These are phyloP conservation scores for Megalonaias nervosa DNA, from an alignment of 1,140 invertebrate genomes.

Conservation along the genomic window DNA sequence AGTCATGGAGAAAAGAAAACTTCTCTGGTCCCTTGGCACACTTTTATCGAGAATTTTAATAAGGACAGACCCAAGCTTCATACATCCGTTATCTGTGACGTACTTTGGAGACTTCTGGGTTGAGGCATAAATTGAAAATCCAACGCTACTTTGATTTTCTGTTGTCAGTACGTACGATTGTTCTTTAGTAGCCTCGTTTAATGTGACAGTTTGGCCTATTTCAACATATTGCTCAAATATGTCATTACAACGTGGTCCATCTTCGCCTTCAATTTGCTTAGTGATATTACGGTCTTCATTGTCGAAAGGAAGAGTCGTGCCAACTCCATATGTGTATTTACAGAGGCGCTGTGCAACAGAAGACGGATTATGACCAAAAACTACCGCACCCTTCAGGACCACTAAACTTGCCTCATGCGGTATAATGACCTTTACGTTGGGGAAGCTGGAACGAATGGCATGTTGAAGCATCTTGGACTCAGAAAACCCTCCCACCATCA, in stretches of 20 bases:
- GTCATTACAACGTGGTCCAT: constrained; percentile 30
- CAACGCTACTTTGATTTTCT: constrained; percentile 6
- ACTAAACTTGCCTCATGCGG: constrained; percentile 43
- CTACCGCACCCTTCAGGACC: constrained; percentile 48
- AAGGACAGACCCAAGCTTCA: constrained; percentile 33
- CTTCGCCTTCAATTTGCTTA: constrained; percentile 28
- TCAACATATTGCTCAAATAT: constrained; percentile 37
- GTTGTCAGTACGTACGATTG: constrained; percentile 20
- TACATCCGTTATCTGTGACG: constrained; percentile 34
- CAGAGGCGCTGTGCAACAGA: constrained; percentile 28
- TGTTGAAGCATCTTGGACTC: no score
- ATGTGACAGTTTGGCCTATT: constrained; percentile 20
- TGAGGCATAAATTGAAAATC: constrained; percentile 34
- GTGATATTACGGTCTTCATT: constrained; percentile 13
- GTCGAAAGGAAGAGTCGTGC: constrained; percentile 24
- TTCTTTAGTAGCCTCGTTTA: constrained; percentile 25
- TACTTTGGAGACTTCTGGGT: constrained; percentile 25
- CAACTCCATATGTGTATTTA: constrained; percentile 41
- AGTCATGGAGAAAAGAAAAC: constrained; percentile 31
- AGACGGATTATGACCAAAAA: constrained; percentile 41
- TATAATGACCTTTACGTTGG: constrained; percentile 29
- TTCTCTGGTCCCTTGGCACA: constrained; percentile 12
- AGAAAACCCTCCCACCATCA: no score
- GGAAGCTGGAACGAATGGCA: constrained; percentile 13
- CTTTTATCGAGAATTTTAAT: constrained; percentile 22